These are phyloP conservation scores for Cricetomys ansorgei DNA, from an alignment of 2,113 vertebrate genomes.

Conservation along the genomic window DNA sequence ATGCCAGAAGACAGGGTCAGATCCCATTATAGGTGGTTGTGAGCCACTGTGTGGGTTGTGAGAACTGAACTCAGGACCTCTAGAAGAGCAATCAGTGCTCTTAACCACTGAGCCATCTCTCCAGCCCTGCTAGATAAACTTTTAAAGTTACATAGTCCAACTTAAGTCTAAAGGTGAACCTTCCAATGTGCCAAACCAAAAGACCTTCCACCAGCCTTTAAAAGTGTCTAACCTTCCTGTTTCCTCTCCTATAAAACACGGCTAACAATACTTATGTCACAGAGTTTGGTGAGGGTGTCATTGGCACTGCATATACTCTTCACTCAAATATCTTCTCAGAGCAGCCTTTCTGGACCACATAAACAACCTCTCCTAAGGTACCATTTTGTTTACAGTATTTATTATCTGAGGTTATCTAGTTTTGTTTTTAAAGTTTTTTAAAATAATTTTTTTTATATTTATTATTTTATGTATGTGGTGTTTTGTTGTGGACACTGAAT, in stretches of 20 bases:
- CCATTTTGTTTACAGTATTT: not conserved
- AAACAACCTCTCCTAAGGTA: not conserved
- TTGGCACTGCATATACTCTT: not conserved
- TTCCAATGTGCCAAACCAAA: not conserved
- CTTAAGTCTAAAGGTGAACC: not conserved
- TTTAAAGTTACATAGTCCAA: not conserved
- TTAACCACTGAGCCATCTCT: too few species aligned
- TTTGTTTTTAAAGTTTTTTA: not conserved
- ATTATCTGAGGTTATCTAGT: slow-evolving; percentile 6
- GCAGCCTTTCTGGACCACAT: not conserved
- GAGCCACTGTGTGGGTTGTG: too few species aligned
- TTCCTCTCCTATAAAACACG: not conserved
- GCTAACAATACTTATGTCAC: not conserved
- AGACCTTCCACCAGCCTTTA: not conserved
- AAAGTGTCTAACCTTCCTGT: not conserved
- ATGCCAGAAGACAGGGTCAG: too few species aligned
- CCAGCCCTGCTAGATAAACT: not conserved
- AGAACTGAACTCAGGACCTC: too few species aligned
- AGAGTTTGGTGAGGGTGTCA: not conserved
- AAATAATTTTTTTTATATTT: not conserved
- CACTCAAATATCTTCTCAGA: not conserved
- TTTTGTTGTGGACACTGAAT: not conserved
- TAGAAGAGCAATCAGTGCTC: too few species aligned
- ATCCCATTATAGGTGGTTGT: too few species aligned
- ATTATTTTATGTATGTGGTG: not conserved